Base-by-base conservation (phyloP, 2,113 vertebrate species). In the Cyanoderma ruficeps region DNA sequence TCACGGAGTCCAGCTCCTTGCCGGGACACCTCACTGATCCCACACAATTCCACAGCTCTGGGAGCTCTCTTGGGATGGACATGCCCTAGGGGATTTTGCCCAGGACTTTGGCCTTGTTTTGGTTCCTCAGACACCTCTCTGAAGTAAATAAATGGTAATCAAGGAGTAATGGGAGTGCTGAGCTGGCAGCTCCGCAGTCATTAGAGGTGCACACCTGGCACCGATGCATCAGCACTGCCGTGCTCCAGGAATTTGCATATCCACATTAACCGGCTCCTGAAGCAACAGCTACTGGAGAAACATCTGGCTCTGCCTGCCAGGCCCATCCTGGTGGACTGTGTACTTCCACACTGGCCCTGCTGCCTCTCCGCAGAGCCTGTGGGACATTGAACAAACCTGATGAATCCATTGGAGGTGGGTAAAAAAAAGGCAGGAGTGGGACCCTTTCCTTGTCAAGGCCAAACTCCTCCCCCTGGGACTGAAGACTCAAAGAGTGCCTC, bases 181-280 rank as follows among this genome's bases (percentile, higher is more conserved):
- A 79, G 83, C 39, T 17, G 10, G 59, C 57, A 74, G 69, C 64
- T 16, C 70, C 4, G 4, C 30, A 76, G 55, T 25, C 75, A 65
- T 76, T n/a, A 87, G 88, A 88, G 80, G 42, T 23, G n/a, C 67
- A 41, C 92, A 95, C 79, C 79, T 95, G 95, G 90, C 68, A 42
- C 30, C 17, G 10, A 56, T 61, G 28, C 63, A 79, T 92, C 93
- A 55, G 41, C 31, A 6, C 82, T 75, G 81, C 83, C 0, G 20
- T 14, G 76, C 72, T 27, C 76, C 57, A n/a, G 61, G 82, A 28
- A 67, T 87, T 70, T 86, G 47, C 88, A 86, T 44, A 57, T 33
- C 35, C 39, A 39, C 31, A 83, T 83, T 17, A 81, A 30, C 42
- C 22, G 50, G 39, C 16, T 94, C 53, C 74, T 27, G 78, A 49